Percentiles rank a stretch among this genome's conserved stretches.
phyloP scores from a whole-genome alignment of 2,113 vertebrate species.

The Centropus unirufus region DNA sequence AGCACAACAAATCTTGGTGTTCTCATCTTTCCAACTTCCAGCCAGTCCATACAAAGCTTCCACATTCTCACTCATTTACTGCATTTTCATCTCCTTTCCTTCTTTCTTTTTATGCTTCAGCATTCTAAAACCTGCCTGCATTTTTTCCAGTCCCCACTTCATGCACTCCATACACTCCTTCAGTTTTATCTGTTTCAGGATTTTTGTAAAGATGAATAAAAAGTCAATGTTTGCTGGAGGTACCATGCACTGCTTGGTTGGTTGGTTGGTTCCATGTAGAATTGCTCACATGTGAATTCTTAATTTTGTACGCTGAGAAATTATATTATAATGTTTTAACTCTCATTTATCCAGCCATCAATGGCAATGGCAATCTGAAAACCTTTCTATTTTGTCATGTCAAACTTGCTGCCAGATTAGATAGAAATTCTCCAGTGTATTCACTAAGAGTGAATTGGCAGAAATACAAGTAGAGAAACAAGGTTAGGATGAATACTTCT shows the following conservation, averaged over 20 bases:
- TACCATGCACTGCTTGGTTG: no score
- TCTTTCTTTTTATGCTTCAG: neutral
- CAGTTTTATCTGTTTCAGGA: neutral
- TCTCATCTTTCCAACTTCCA: neutral
- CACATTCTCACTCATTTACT: neutral
- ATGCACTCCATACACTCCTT: accelerated
- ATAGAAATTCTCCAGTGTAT: neutral
- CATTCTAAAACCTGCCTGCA: neutral
- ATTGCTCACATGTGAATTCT: neutral
- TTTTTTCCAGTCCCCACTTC: neutral
- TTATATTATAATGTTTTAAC: neutral
- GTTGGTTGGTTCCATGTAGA: neutral
- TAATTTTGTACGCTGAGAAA: neutral
- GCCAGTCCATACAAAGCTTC: neutral
- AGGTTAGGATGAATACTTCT: neutral
- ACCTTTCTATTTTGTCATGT: neutral
- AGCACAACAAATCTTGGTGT: accelerated
- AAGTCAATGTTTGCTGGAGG: neutral
- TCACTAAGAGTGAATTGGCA: neutral
- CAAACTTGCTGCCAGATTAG: neutral
- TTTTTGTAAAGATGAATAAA: neutral
- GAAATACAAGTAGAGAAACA: neutral
- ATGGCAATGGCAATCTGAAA: neutral
- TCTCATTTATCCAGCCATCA: neutral
- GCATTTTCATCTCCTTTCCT: neutral